A percentile compares a stretch with the other conserved stretches of the same genome.
phyloP scores from a whole-genome alignment of 2,888 invertebrate genomes.

The Erebia palarica region DNA sequence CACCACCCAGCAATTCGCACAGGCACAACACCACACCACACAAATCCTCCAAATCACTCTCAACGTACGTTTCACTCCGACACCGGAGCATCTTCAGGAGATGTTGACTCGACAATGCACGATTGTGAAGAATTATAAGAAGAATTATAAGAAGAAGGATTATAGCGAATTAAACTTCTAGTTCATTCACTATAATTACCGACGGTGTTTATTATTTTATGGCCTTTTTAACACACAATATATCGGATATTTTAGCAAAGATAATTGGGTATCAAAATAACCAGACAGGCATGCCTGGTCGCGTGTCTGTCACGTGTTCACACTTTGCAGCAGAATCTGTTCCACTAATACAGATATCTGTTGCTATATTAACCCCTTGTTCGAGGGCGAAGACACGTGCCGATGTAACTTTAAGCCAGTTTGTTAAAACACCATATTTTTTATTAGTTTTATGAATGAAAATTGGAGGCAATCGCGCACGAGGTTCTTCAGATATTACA shows the following conservation, averaged over 20 bases:
- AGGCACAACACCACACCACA: too few relatives aligned
- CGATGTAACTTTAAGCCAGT: constrained; percentile 1
- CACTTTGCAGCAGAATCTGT: constrained; percentile 22
- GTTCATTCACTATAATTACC: too few relatives aligned
- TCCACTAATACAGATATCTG: constrained; percentile 25
- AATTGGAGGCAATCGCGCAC: neutral
- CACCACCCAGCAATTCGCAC: too few relatives aligned
- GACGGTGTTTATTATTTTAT: neutral
- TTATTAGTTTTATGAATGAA: neutral
- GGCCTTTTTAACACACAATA: neutral
- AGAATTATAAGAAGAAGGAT: too few relatives aligned
- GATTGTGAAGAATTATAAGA: too few relatives aligned
- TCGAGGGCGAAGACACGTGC: constrained; percentile 15
- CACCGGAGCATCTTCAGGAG: too few relatives aligned
- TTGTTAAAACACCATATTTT: neutral
- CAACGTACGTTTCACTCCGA: too few relatives aligned
- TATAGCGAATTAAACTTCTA: too few relatives aligned
- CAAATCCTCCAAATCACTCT: too few relatives aligned
- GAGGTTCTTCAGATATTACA: neutral
- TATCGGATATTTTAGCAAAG: neutral
- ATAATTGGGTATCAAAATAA: constrained; percentile 11
- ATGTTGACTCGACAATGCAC: too few relatives aligned
- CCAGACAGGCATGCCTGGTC: neutral
- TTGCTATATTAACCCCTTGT: constrained; percentile 10
- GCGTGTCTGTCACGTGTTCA: constrained; percentile 24